These are phyloP conservation scores for Caenorhabditis sp. DNA, from an alignment of 2,888 invertebrate species.

Conservation along the genomic window DNA sequence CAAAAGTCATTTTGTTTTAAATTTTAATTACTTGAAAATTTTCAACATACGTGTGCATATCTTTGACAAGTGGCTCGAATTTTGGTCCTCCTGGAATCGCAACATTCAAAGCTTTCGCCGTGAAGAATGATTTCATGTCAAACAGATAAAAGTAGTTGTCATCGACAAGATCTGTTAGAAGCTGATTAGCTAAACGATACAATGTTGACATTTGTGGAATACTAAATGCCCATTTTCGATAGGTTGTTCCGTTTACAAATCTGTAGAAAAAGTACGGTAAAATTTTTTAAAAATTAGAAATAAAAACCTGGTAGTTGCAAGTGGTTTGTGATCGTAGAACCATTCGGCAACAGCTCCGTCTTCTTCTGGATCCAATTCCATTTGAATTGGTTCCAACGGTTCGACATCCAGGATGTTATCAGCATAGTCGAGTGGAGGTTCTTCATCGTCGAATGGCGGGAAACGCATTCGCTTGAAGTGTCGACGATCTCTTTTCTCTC, in stretches of 20 bases:
- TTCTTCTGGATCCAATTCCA: constrained; percentile 94
- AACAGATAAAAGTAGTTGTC: constrained; percentile 98
- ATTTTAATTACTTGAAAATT: constrained; percentile 32
- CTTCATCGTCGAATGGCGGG: constrained; percentile 99
- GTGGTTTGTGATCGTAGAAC: constrained; percentile 98
- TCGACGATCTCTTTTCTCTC: constrained; percentile 93
- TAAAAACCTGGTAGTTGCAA: constrained; percentile 80
- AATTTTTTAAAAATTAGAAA: background rate
- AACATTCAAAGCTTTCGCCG: constrained; percentile 98
- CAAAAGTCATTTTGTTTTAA: constrained; percentile 6
- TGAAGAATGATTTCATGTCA: constrained; percentile 98
- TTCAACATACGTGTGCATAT: constrained; percentile 82
- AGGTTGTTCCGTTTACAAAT: constrained; percentile 93
- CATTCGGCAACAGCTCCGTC: constrained; percentile 81
- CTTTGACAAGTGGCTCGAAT: constrained; percentile 98
- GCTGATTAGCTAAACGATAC: constrained; percentile 94
- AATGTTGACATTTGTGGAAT: constrained; percentile 96
- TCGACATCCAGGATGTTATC: constrained; percentile 99
- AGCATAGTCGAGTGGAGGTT: constrained; percentile 97
- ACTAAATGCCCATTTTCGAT: constrained; percentile 92
- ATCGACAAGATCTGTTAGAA: constrained; percentile 91
- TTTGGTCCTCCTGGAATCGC: constrained; percentile 99
- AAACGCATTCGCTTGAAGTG: constrained; percentile 99
- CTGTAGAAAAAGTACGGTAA: constrained; percentile 71
- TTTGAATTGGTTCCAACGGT: constrained; percentile 92